Base-by-base conservation (phyloP, 2,113 vertebrate species). In the Acanthochromis polyacanthus region DNA sequence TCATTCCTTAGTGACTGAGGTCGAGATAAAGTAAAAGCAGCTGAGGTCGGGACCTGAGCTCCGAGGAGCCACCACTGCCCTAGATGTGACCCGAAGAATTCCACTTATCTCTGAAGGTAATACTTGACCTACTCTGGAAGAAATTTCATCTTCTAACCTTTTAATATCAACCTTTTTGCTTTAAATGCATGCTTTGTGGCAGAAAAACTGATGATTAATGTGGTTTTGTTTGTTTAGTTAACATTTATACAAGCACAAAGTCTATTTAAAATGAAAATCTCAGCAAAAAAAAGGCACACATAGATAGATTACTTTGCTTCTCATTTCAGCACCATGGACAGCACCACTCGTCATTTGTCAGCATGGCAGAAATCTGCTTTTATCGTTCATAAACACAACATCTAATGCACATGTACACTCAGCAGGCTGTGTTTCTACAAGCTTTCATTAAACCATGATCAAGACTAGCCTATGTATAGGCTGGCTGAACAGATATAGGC, bases 41-140 rank as follows among this genome's bases (percentile, higher is more conserved):
- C 75, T 60, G 75, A 82, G 85, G 74, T 91, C 80, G 58, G 82
- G 64, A 90, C 83, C 82, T 84, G 83, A 78, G 68, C 84, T 81
- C 72, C 67, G n/a, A 60, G 75, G 73, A 88, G 86, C 71, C 73
- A 68, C 81, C 80, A 66, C 65, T 70, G 46, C 71, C 85, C 70
- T 84, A 51, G 77, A 93, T 91, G 93, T 93, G 93, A 94, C 89
- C 91, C 70, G 65, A 79, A 74, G 55, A 91, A 81, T 83, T 88
- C 89, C 80, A 85, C 92, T 93, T 89, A 85, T 93, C 91, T 93
- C 85, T 94, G 91, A 85, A 94, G 93, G 95, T 95, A 93, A 94
- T 11, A 15, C n/a, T n/a, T 20, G 3, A 9, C 30, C 30, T 30
- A 5, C 5, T 30, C 4, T 30, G 28, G 28, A 38, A 67, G 1